phyloP scores from a whole-genome alignment of 2,888 invertebrate genomes.

The Heliconius sara region DNA sequence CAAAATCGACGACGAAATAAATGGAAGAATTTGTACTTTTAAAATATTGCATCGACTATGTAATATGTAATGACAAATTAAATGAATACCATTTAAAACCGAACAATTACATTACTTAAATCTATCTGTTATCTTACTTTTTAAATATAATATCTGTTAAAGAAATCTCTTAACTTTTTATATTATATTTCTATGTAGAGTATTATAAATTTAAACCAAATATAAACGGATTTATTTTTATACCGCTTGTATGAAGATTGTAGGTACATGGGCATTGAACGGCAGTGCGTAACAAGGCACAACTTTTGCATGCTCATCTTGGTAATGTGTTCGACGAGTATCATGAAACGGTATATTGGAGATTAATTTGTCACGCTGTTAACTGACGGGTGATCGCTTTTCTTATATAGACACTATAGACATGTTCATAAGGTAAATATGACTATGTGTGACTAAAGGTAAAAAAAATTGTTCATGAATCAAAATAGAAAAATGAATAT shows the following conservation, averaged over 20 bases:
- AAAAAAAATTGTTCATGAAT: not conserved
- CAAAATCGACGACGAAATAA: too few relatives aligned
- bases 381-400: not conserved
- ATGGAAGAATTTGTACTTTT: too few relatives aligned
- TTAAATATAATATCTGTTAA: too few relatives aligned
- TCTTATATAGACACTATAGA: not conserved
- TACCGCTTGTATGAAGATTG: not conserved
- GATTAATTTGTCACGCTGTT: constrained; percentile 13
- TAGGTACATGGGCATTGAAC: not conserved
- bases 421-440: not conserved
- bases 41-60: too few relatives aligned
- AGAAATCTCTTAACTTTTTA: too few relatives aligned
- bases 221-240: not conserved
- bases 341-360: constrained; percentile 13
- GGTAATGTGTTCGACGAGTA: constrained; percentile 19
- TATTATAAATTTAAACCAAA: not conserved
- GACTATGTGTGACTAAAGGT: not conserved
- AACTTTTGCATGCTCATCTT: constrained; percentile 28
- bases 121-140: not conserved
- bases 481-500: too few relatives aligned
- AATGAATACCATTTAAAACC: too few relatives aligned
- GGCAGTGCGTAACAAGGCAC: constrained; percentile 18
- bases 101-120: not conserved
- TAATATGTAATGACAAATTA: too few relatives aligned
- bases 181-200: too few relatives aligned